Conservation (phyloP, 2,797 vertebrate genomes). For the Aldrovandia affinis region DNA sequence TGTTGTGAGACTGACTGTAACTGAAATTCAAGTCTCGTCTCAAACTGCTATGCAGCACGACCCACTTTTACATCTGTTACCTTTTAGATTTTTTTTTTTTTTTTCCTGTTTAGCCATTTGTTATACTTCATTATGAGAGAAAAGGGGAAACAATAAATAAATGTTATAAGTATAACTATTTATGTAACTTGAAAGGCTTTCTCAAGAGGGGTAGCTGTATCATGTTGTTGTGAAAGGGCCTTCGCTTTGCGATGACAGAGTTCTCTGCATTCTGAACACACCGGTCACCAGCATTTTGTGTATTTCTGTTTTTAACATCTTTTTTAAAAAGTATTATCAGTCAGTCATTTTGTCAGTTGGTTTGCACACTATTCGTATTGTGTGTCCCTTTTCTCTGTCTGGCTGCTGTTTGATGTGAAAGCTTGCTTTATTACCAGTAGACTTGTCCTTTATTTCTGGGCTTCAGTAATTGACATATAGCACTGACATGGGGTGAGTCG, state of each 20-base stretch:
- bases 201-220: conserved; percentile 19
- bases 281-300: conserved; percentile 32
- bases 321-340: conserved; percentile 29
- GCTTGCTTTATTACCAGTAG: conserved; percentile 52
- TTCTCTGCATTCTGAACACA: conserved; percentile 30
- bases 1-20: conserved; percentile 53
- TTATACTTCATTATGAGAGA: conserved; percentile 49
- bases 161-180: conserved; percentile 59
- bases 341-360: conserved; percentile 25
- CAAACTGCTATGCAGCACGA: conserved; percentile 74
- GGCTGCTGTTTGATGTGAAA: conserved; percentile 65
- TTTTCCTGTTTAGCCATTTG: conserved; percentile 59
- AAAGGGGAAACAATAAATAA: conserved; percentile 58
- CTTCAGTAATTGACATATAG: conserved; percentile 72
- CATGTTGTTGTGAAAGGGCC: no score
- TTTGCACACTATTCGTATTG: conserved; percentile 59
- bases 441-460: conserved; percentile 70
- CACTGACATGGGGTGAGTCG: conserved; percentile 70
- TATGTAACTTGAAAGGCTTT: conserved; percentile 48
- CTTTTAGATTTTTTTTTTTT: conserved; percentile 65
- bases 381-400: conserved; percentile 67
- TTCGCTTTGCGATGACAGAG: no score
- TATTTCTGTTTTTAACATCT: conserved; percentile 14
- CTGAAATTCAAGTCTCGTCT: conserved; percentile 62
- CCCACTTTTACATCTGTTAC: conserved; percentile 63